A percentile compares a stretch with the other conserved stretches of the same genome.
phyloP scores from a whole-genome alignment of 2,888 invertebrate genomes.

The Drosophila testacea region DNA sequence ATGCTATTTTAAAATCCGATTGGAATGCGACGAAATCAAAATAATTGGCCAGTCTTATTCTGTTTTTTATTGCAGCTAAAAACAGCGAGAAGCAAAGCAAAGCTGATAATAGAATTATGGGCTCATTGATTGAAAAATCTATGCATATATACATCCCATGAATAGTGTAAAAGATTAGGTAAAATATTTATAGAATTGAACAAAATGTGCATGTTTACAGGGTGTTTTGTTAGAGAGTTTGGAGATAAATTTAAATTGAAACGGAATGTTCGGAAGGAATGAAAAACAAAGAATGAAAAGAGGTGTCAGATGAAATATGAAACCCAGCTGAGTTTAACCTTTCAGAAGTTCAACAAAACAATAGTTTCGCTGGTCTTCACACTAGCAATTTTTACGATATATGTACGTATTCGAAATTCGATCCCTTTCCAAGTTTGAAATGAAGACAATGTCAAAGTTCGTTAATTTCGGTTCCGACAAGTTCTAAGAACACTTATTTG shows the following conservation, averaged over 20 bases:
- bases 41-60: slow-evolving; percentile 40
- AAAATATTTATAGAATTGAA: slow-evolving; percentile 23
- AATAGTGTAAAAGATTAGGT: slow-evolving; percentile 8
- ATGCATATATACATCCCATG: slow-evolving; percentile 30
- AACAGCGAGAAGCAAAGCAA: slow-evolving; percentile 30
- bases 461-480: slow-evolving; percentile 31
- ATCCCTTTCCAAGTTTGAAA: background rate
- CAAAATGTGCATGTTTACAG: background rate
- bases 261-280: background rate
- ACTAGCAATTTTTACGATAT: background rate
- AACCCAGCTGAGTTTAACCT: slow-evolving; percentile 37
- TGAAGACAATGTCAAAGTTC: slow-evolving; percentile 17
- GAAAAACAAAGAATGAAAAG: slow-evolving; percentile 37
- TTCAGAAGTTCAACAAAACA: slow-evolving; percentile 29
- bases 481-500: slow-evolving; percentile 22
- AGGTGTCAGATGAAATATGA: slow-evolving; percentile 30
- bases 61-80: slow-evolving; percentile 30
- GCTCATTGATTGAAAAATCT: slow-evolving; percentile 43
- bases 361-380: slow-evolving; percentile 7
- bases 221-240: background rate
- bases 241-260: background rate
- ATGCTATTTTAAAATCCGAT: slow-evolving; percentile 49
- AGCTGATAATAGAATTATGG: slow-evolving; percentile 56
- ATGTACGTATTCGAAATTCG: slow-evolving; percentile 16
- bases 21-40: slow-evolving; percentile 52